Base-by-base conservation (phyloP, 2,797 vertebrate species). In the Toxotes lorentzi region DNA sequence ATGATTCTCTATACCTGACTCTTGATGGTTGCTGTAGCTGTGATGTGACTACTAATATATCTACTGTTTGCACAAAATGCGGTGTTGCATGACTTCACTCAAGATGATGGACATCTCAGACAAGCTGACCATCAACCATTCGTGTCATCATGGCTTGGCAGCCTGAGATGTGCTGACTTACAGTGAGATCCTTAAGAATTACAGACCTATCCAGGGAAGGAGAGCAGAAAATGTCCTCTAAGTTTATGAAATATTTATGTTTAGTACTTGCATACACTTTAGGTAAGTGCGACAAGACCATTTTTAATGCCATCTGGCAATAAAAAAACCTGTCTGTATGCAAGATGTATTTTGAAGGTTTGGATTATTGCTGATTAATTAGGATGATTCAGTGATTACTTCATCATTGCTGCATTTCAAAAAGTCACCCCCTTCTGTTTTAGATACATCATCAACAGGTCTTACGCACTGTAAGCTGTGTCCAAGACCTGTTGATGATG, bases 31-130 rank as follows among this genome's bases (percentile, higher is more conserved):
- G 16, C 61, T 19, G 23, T 27, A n/a, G 17, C 72, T 61, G 59
- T 41, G 50, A 62, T 63, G 43, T 68, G 64, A 70, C 27, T 68
- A 47, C 2, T 72, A 34, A 10, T 68, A 43, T 40, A 51, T 30
- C 11, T 34, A 13, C 40, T 57, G 60, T 78, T 35, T 66, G 21
- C 54, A 41, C 23, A 53, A 54, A 54, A 41, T 45, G 21, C 24
- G 23, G 66, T 71, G 41, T 5, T 43, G 38, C 34, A 70, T n/a
- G 60, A 78, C 45, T 69, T 69, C 60, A 43, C 32, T 70, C 41
- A 60, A 48, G 40, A 64, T 69, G 58, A 73, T 60, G 30, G 64
- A 32, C 54, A 13, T 48, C 45, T 68, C 48, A 50, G 48, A 23
- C 47, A n/a, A 23, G 48, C 10, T 1, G 24, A 78, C 43, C 30